Percentiles rank a stretch among this genome's conserved stretches.
These are phyloP conservation scores for Steinernema feltiae DNA, from an alignment of 1,140 invertebrate genomes.

Conservation along the genomic window DNA sequence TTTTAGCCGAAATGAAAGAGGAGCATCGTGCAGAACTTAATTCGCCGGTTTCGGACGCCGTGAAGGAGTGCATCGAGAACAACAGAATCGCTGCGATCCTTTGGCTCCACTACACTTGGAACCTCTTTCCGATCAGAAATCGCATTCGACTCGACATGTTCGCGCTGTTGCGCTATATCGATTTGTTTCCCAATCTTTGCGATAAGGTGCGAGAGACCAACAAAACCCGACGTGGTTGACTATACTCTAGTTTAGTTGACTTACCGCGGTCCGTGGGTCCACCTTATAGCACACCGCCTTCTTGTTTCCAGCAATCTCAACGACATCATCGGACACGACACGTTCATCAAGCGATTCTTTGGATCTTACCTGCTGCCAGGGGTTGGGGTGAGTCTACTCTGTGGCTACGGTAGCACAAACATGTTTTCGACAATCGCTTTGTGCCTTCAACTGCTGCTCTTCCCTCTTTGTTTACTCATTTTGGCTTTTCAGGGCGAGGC, in stretches of 20 bases:
- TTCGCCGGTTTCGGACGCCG: not conserved
- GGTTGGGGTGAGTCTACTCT: not conserved
- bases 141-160: not conserved
- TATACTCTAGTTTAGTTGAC: not conserved
- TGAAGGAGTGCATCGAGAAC: not conserved
- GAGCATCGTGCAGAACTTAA: not conserved
- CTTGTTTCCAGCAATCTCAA: not conserved
- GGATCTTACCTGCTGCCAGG: not conserved
- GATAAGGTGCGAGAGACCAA: not conserved
- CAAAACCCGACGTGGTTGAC: not conserved
- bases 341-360: not conserved
- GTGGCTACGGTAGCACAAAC: too few relatives aligned
- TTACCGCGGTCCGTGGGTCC: not conserved
- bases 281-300: not conserved
- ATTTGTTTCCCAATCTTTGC: not conserved
- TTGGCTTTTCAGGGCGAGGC: not conserved
- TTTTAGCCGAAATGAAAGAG: not conserved
- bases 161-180: not conserved
- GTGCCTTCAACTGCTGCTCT: too few relatives aligned
- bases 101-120: not conserved
- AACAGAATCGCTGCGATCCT: not conserved
- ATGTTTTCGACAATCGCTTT: too few relatives aligned
- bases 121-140: constrained; percentile 4
- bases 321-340: not conserved
- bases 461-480: not conserved